Conservation (phyloP, 2,113 vertebrate species). For the Stegastes partitus region DNA sequence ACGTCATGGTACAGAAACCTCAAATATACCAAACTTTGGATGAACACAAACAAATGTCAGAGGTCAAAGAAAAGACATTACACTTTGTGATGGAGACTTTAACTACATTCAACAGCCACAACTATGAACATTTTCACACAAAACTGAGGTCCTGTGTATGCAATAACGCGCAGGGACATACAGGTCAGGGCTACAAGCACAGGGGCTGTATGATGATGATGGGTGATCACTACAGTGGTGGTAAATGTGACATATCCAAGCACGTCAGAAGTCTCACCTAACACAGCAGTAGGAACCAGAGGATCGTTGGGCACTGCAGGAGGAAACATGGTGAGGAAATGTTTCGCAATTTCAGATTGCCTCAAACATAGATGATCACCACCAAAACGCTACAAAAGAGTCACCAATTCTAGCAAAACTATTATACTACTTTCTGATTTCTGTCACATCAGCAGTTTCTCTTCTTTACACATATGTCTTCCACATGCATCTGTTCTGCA, state of each 20-base stretch:
- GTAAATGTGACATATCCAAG: conserved; percentile 44
- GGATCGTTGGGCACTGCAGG: conserved; percentile 98
- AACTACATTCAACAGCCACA: conserved; percentile 21
- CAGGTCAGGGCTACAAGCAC: conserved; percentile 36
- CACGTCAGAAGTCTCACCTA: conserved; percentile 92
- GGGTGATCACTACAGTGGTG: conserved; percentile 48
- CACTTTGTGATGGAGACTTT: conserved; percentile 11
- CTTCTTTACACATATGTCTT: no score
- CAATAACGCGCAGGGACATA: conserved; percentile 28
- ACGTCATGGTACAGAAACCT: neutral
- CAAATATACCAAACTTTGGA: conserved; percentile 23
- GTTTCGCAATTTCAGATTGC: conserved; percentile 19
- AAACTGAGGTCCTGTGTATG: neutral
- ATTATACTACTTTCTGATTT: neutral
- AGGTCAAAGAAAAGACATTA: neutral
- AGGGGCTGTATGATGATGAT: conserved; percentile 71
- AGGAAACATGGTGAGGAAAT: conserved; percentile 90
- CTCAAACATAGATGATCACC: neutral
- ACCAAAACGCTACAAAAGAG: neutral
- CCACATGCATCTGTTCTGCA: no score
- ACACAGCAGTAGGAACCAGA: conserved; percentile 98
- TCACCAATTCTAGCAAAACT: neutral
- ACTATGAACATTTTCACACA: conserved; percentile 2
- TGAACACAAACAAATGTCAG: neutral
- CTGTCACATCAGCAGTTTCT: neutral